A percentile compares a stretch with the other conserved stretches of the same genome.
Conservation (phyloP, 2,113 vertebrate genomes). For the Mesitornis unicolor region DNA sequence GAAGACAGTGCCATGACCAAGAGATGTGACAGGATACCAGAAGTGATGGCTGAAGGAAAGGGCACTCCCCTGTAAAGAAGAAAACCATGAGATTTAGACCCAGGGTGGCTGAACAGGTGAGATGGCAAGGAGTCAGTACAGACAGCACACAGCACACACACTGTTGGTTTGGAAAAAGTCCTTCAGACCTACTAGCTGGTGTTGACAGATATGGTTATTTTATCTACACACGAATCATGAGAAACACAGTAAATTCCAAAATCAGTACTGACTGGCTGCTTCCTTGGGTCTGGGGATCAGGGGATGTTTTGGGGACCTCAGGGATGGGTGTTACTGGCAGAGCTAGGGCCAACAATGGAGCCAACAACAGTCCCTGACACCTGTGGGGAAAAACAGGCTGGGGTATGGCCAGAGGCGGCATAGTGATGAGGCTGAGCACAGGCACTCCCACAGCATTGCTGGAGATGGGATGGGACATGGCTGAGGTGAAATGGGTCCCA, state of each 20-base stretch:
- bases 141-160: neutral
- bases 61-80: neutral
- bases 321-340: accelerated
- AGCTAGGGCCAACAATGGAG: neutral
- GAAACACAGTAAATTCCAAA: neutral
- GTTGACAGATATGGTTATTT: neutral
- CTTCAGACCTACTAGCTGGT: neutral
- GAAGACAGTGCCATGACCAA: neutral
- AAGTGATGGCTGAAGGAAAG: neutral
- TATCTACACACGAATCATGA: neutral
- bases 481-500: neutral
- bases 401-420: neutral
- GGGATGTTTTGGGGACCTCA: neutral
- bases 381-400: neutral
- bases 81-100: neutral
- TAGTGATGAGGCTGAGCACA: neutral
- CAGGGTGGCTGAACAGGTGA: neutral
- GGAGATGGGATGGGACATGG: neutral
- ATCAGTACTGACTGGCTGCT: neutral
- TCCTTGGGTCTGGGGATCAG: accelerated
- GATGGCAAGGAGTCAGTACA: neutral
- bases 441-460: neutral
- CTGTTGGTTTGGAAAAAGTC: neutral
- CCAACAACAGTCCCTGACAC: neutral
- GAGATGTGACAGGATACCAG: neutral